phyloP scores from a whole-genome alignment of 2,113 vertebrate genomes.

The Sturnira hondurensis region DNA sequence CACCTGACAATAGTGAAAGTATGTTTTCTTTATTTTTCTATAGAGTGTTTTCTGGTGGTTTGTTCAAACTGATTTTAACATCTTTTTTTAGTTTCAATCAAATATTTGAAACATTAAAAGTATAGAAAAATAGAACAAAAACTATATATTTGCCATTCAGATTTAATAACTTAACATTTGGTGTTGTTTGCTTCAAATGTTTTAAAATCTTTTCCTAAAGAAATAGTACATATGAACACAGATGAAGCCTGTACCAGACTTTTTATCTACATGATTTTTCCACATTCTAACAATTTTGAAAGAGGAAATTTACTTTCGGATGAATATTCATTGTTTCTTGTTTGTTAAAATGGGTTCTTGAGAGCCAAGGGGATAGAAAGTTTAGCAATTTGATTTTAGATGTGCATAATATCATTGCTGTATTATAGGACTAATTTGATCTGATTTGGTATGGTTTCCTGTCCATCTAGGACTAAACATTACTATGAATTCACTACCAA shows the following conservation, averaged over 20 bases:
- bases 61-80: conserved; percentile 4
- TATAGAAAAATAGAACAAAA: not conserved
- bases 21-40: not conserved
- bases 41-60: not conserved
- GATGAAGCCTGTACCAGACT: not conserved
- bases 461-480: not conserved
- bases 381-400: not conserved
- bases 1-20: not conserved
- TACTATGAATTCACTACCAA: not conserved
- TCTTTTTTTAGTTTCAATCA: not conserved
- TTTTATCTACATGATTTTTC: not conserved
- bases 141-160: not conserved
- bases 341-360: conserved; percentile 18
- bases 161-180: conserved; percentile 15
- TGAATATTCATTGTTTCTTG: not conserved
- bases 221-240: not conserved
- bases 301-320: not conserved
- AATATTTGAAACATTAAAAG: not conserved
- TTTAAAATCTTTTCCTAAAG: not conserved
- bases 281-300: not conserved
- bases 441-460: not conserved
- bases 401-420: not conserved
- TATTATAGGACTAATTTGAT: not conserved
- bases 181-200: not conserved
- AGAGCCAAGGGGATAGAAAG: not conserved